These are phyloP conservation scores for Petrophora chlorosata DNA, from an alignment of 2,888 invertebrate species.

Conservation along the genomic window DNA sequence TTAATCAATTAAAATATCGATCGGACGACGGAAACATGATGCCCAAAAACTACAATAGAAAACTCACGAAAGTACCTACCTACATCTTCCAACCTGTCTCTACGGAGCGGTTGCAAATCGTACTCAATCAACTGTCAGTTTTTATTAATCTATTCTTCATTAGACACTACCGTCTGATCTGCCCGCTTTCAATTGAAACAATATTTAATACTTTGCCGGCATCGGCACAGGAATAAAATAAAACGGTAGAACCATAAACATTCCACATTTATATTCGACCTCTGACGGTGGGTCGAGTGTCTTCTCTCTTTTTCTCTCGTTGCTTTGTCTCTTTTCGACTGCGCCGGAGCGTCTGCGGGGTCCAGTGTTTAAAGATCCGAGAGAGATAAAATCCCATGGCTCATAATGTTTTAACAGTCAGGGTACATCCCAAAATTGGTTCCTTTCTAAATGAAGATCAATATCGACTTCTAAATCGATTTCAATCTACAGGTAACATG, in stretches of 20 bases:
- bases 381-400: slow-evolving; percentile 78
- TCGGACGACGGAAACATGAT: too few species aligned
- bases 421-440: slow-evolving; percentile 37
- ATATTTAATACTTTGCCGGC: slow-evolving; percentile 80
- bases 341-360: slow-evolving; percentile 77
- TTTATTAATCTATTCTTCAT: slow-evolving; percentile 76
- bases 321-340: slow-evolving; percentile 61
- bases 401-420: slow-evolving; percentile 82
- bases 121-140: slow-evolving; percentile 68
- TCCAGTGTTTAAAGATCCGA: slow-evolving; percentile 70
- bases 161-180: slow-evolving; percentile 74
- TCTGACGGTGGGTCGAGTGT: slow-evolving; percentile 68
- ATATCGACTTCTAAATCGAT: slow-evolving; percentile 39
- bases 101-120: slow-evolving; percentile 61
- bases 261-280: slow-evolving; percentile 83
- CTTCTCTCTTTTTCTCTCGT: slow-evolving; percentile 50
- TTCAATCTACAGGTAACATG: slow-evolving; percentile 24
- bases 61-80: not conserved
- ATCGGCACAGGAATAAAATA: slow-evolving; percentile 78
- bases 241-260: slow-evolving; percentile 84
- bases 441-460: slow-evolving; percentile 35
- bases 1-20: too few species aligned
- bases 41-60: not conserved
- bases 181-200: slow-evolving; percentile 82
- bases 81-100: too few species aligned